phyloP scores from a whole-genome alignment of 2,888 invertebrate species.

The Meiosimyza decipiens region DNA sequence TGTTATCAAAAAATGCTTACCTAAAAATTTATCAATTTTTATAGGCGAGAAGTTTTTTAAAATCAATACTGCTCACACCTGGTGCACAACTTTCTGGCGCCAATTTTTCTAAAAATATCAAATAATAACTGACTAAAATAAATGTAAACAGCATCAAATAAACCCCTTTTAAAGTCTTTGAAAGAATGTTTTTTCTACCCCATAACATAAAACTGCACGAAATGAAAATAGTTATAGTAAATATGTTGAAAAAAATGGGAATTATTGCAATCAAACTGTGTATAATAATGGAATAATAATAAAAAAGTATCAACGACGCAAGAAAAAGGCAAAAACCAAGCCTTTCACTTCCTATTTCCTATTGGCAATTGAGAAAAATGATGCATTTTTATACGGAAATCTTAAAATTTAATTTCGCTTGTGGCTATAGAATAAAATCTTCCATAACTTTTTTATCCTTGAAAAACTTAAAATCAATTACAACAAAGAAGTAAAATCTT shows the following conservation, averaged over 20 bases:
- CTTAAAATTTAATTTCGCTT: no score
- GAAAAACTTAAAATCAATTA: constrained; percentile 21
- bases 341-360: constrained; percentile 50
- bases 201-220: constrained; percentile 23
- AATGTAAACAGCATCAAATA: constrained; percentile 8
- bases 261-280: constrained; percentile 3
- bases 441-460: neutral
- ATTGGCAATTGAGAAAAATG: constrained; percentile 51
- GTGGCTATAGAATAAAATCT: no score
- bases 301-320: neutral
- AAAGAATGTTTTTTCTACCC: constrained; percentile 44
- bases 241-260: neutral
- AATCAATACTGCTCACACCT: no score
- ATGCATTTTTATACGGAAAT: neutral
- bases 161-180: constrained; percentile 38
- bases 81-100: neutral
- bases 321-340: constrained; percentile 29
- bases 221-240: neutral
- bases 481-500: constrained; percentile 30
- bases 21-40: no score
- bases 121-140: neutral
- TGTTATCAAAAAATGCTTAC: no score
- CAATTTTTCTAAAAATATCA: constrained; percentile 23
- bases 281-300: constrained; percentile 33
- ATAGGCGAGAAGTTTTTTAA: no score